These are phyloP conservation scores for Beris morrisii DNA, from an alignment of 2,888 invertebrate genomes.

Conservation along the genomic window DNA sequence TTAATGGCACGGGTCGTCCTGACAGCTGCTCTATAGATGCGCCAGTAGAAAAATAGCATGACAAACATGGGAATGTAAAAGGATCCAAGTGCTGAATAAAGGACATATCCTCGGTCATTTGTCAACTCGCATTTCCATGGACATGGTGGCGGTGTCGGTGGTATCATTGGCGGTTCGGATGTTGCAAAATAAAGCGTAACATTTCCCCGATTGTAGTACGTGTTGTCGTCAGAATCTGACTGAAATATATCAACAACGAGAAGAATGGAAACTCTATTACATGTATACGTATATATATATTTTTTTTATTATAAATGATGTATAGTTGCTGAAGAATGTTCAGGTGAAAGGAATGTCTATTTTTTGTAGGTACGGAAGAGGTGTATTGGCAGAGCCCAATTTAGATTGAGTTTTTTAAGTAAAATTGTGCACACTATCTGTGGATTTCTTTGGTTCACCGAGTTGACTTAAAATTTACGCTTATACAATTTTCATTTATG, in stretches of 20 bases:
- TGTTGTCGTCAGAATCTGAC: conserved; percentile 46
- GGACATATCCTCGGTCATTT: conserved; percentile 92
- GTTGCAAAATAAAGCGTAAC: conserved; percentile 55
- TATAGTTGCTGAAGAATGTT: too few species aligned
- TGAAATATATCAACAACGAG: conserved; percentile 39
- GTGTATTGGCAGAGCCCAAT: neutral
- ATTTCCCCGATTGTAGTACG: conserved; percentile 54
- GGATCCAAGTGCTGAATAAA: conserved; percentile 96
- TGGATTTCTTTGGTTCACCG: neutral
- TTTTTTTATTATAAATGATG: too few species aligned
- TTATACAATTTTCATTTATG: too few species aligned
- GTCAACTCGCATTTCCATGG: conserved; percentile 89
- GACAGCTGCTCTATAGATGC: conserved; percentile 92
- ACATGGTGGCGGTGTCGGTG: conserved; percentile 60
- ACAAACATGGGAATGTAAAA: conserved; percentile 98
- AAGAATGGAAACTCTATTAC: too few species aligned
- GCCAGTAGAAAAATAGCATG: conserved; percentile 97
- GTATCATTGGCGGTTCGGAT: conserved; percentile 40
- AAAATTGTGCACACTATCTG: neutral
- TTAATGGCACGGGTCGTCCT: conserved; percentile 91
- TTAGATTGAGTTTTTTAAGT: neutral
- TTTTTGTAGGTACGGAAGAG: neutral
- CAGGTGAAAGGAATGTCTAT: neutral
- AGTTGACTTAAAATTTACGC: too few species aligned
- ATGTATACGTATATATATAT: too few species aligned